Evolutionary conservation across 2,888 invertebrate genomes (phyloP).

Genomic region (Actias luna): DNA sequence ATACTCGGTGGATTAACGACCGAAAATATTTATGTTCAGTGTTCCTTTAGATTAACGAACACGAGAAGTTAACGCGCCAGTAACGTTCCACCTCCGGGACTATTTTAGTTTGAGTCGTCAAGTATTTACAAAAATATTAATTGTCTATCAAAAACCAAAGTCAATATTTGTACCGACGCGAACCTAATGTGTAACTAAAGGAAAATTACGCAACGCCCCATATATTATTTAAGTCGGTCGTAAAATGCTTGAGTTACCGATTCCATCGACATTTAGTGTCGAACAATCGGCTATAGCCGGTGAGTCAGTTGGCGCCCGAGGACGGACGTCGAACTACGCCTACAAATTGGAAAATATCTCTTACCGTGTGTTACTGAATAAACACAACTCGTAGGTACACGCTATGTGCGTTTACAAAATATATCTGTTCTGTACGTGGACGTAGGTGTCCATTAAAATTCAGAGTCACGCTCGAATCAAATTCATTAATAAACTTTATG

Average conservation of each 20-base stretch:
- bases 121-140: conserved; percentile 28
- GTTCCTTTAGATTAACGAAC: conserved; percentile 43
- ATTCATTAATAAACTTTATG: conserved; percentile 48
- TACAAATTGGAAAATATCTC: conserved; percentile 62
- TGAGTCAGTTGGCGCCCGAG: conserved; percentile 73
- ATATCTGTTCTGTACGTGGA: conserved; percentile 26
- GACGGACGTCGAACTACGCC: conserved; percentile 64
- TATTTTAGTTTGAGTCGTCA: conserved; percentile 26
- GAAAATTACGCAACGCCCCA: conserved; percentile 73
- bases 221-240: conserved; percentile 71
- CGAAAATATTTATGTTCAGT: conserved; percentile 67
- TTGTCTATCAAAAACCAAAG: conserved; percentile 31
- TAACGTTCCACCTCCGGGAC: conserved; percentile 20
- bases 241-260: conserved; percentile 78
- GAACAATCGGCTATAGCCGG: conserved; percentile 69
- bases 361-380: conserved; percentile 57
- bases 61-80: conserved; percentile 33
- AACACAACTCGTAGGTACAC: conserved; percentile 34
- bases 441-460: conserved; percentile 41
- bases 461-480: conserved; percentile 46
- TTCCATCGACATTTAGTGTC: conserved; percentile 73
- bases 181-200: conserved; percentile 55
- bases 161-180: conserved; percentile 57
- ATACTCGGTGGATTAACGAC: conserved; percentile 61
- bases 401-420: conserved; percentile 30